A percentile compares a stretch with the other conserved stretches of the same genome.
These are phyloP conservation scores for Phyllotreta striolata DNA, from an alignment of 2,888 invertebrate genomes.

Conservation along the genomic window DNA sequence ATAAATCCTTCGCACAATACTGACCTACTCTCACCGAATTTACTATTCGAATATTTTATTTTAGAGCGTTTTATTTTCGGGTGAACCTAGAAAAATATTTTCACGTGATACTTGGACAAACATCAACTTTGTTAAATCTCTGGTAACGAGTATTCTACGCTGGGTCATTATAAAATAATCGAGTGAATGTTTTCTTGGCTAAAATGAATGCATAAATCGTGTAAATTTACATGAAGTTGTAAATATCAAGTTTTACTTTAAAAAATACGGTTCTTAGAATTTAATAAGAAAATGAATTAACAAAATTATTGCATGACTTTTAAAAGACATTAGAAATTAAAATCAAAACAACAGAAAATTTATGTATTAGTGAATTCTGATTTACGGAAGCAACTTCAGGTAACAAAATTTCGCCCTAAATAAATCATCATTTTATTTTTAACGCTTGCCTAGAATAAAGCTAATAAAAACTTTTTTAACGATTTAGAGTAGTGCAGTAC, in stretches of 20 bases:
- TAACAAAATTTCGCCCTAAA: no score
- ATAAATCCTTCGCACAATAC: conserved; percentile 10
- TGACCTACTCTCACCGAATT: conserved; percentile 11
- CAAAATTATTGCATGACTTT: background rate
- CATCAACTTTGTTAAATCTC: conserved; percentile 9
- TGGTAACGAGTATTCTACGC: background rate
- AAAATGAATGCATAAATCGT: background rate
- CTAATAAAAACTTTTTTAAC: conserved; percentile 15
- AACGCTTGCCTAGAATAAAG: conserved; percentile 9
- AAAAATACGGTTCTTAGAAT: no score
- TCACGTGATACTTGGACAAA: conserved; percentile 17
- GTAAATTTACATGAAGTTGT: conserved; percentile 1
- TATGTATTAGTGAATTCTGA: no score
- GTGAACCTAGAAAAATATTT: conserved; percentile 3
- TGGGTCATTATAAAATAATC: conserved; percentile 9
- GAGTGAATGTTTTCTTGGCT: conserved; percentile 10
- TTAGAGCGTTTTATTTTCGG: background rate
- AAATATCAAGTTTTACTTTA: background rate
- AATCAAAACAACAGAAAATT: no score
- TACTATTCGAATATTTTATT: conserved; percentile 11
- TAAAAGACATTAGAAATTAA: no score
- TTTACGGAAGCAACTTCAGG: no score
- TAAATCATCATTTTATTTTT: background rate
- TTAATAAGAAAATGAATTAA: background rate
- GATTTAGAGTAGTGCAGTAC: conserved; percentile 9